phyloP scores from a whole-genome alignment of 2,888 invertebrate species.

The Rotaria macrura region DNA sequence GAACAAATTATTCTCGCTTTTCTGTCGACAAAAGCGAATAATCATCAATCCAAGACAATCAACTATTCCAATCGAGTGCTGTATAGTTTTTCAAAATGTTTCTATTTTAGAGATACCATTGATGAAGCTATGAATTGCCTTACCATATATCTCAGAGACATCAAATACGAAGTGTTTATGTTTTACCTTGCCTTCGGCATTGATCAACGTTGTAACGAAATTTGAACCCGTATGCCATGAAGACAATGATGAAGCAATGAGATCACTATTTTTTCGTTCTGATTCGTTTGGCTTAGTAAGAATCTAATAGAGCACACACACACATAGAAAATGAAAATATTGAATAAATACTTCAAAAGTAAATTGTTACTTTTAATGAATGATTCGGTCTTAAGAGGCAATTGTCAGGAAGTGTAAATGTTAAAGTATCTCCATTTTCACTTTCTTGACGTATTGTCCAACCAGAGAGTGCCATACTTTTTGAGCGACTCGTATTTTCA shows the following conservation, averaged over 20 bases:
- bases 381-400: background rate
- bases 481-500: slow-evolving; percentile 14
- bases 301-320: background rate
- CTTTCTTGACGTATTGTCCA: background rate
- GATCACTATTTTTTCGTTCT: slow-evolving; percentile 6
- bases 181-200: slow-evolving; percentile 14
- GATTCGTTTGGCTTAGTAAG: background rate
- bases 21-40: too few relatives aligned
- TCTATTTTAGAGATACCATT: background rate
- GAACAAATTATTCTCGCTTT: too few relatives aligned
- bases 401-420: background rate
- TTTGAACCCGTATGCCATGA: slow-evolving; percentile 12
- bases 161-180: background rate
- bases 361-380: background rate
- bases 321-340: background rate
- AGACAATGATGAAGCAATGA: slow-evolving; percentile 4
- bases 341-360: background rate
- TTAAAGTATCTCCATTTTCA: background rate
- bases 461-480: background rate
- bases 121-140: background rate
- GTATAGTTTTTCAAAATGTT: too few relatives aligned
- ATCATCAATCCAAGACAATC: background rate
- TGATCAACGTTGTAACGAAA: background rate
- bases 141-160: background rate
- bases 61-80: too few relatives aligned